Conservation (phyloP, 2,113 vertebrate genomes). For the Probosciger aterrimus region DNA sequence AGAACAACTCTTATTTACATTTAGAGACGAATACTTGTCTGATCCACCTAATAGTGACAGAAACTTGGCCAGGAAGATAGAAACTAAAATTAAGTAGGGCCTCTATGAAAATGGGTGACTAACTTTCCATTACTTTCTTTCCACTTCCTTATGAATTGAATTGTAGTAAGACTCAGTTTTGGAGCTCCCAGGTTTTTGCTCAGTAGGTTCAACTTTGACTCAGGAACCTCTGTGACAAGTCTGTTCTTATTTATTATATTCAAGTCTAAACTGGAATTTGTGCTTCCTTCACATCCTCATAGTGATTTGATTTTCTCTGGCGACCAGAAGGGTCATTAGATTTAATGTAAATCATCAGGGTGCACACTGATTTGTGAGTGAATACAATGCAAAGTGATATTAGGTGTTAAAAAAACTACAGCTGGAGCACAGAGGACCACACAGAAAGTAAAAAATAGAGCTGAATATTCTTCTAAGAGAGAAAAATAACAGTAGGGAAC, state of each 20-base stretch:
- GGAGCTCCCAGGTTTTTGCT: background rate
- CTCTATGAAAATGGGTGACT: slow-evolving; percentile 34
- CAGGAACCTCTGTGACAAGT: background rate
- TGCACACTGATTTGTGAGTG: background rate
- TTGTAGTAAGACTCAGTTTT: background rate
- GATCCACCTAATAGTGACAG: background rate
- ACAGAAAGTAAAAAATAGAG: background rate
- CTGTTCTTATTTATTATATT: slow-evolving; percentile 26
- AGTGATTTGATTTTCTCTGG: slow-evolving; percentile 28
- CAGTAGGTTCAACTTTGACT: background rate
- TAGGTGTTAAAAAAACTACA: background rate
- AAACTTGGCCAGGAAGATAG: background rate
- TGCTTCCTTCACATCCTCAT: background rate
- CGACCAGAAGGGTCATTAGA: background rate
- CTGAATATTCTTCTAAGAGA: background rate
- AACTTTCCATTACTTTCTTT: slow-evolving; percentile 46
- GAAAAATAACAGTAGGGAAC: background rate
- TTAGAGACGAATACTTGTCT: background rate
- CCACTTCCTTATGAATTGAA: slow-evolving; percentile 37
- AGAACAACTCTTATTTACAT: background rate
- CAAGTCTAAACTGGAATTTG: slow-evolving; percentile 1
- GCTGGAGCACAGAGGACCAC: background rate
- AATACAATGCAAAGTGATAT: background rate
- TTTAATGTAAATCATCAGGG: background rate
- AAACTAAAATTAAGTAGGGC: background rate